These are phyloP conservation scores for Microtus richardsoni DNA, from an alignment of 2,113 vertebrate species.

Conservation along the genomic window DNA sequence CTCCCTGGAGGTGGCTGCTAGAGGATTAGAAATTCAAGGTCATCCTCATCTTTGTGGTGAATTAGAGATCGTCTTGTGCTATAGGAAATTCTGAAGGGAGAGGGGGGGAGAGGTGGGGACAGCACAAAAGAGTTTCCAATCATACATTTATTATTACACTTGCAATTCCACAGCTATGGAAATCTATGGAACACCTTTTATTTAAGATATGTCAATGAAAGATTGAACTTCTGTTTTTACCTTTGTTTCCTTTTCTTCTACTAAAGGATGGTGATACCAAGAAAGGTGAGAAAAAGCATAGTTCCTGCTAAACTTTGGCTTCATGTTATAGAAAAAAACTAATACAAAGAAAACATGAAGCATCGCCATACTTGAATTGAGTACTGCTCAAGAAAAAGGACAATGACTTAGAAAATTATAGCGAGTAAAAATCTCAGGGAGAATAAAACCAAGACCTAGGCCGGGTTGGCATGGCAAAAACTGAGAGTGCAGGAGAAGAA, in stretches of 20 bases:
- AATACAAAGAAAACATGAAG: background rate
- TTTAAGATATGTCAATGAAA: background rate
- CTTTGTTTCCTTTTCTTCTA: background rate
- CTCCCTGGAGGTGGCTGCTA: background rate
- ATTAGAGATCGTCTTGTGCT: background rate
- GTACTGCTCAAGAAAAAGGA: background rate
- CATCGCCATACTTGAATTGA: background rate
- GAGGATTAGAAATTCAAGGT: background rate
- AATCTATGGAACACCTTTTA: background rate
- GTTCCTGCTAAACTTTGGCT: background rate
- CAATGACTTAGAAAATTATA: background rate
- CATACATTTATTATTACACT: background rate
- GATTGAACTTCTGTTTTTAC: background rate
- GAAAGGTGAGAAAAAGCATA: background rate
- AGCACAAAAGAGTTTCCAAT: background rate
- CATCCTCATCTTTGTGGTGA: background rate
- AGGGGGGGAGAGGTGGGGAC: too few species aligned
- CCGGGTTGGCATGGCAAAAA: accelerated
- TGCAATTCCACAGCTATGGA: background rate
- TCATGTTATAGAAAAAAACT: background rate
- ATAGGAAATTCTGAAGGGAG: background rate
- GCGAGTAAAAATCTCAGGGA: background rate
- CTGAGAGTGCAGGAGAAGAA: accelerated
- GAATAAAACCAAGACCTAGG: background rate
- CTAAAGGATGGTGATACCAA: background rate